phyloP scores from a whole-genome alignment of 2,797 vertebrate species.

The Triplophysa bombifrons region DNA sequence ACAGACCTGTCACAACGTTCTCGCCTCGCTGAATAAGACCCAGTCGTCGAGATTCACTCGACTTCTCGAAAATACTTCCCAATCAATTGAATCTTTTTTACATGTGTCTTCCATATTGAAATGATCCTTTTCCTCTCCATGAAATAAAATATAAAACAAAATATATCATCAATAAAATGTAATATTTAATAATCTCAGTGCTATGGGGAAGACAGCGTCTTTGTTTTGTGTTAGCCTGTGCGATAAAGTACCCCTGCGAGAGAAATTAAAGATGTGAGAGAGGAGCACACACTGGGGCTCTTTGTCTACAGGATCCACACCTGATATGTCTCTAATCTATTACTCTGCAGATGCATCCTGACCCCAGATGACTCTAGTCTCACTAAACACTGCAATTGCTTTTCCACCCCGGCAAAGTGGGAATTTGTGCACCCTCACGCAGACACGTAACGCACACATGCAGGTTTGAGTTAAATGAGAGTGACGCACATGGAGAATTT shows the following conservation, averaged over 20 bases:
- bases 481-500: not conserved
- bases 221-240: conserved; percentile 50
- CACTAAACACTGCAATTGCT: conserved; percentile 29
- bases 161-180: not conserved
- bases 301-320: conserved; percentile 51
- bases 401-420: conserved; percentile 1
- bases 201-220: conserved; percentile 47
- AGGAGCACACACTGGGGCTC: conserved; percentile 49
- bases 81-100: conserved; percentile 2
- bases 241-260: conserved; percentile 56
- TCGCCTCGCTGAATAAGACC: not conserved
- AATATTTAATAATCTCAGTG: conserved; percentile 38
- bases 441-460: conserved; percentile 2
- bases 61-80: not conserved
- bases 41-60: not conserved
- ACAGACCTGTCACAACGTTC: not conserved
- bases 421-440: not conserved
- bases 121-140: not conserved
- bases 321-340: conserved; percentile 51
- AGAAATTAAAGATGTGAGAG: conserved; percentile 63
- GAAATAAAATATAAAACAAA: too few species aligned
- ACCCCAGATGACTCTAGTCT: conserved; percentile 18
- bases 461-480: not conserved
- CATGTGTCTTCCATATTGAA: not conserved
- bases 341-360: conserved; percentile 36